These are phyloP conservation scores for Geopemphigus sp. DNA, from an alignment of 1,140 invertebrate genomes.

Conservation along the genomic window DNA sequence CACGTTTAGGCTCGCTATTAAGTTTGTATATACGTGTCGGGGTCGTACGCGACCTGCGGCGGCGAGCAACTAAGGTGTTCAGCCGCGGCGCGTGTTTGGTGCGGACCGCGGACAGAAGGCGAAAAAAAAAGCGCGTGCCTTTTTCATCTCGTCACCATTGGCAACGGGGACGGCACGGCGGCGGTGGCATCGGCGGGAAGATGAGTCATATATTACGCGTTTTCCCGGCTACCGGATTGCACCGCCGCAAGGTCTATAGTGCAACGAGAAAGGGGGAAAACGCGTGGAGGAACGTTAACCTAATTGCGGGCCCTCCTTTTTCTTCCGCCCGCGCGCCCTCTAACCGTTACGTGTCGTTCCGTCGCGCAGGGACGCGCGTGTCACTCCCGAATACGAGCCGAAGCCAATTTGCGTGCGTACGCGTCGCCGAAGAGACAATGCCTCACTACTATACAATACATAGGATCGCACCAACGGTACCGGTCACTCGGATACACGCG, in stretches of 20 bases:
- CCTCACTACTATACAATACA: no score
- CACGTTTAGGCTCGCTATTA: no score
- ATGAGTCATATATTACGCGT: slow-evolving; percentile 31
- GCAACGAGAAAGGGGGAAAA: slow-evolving; percentile 10
- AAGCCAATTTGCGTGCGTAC: slow-evolving; percentile 6
- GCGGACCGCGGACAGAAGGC: not conserved
- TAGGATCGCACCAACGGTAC: not conserved
- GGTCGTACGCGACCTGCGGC: no score
- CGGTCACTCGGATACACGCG: not conserved
- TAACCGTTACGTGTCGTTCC: not conserved
- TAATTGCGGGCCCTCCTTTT: slow-evolving; percentile 42
- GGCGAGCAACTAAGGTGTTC: no score
- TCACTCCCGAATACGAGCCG: not conserved
- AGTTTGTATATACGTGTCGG: no score
- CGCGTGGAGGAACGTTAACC: slow-evolving; percentile 46
- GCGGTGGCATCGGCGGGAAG: no score
- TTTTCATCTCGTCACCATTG: slow-evolving; percentile 28
- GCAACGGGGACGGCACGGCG: slow-evolving; percentile 20
- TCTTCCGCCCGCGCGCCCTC: not conserved
- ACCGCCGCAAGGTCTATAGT: not conserved
- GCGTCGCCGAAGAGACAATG: not conserved
- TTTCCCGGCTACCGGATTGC: slow-evolving; percentile 36
- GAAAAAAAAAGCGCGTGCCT: slow-evolving; percentile 6
- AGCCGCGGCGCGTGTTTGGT: slow-evolving; percentile 2
- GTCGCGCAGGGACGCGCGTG: not conserved